phyloP scores from a whole-genome alignment of 2,797 vertebrate genomes.

The Cebuella pygmaea region DNA sequence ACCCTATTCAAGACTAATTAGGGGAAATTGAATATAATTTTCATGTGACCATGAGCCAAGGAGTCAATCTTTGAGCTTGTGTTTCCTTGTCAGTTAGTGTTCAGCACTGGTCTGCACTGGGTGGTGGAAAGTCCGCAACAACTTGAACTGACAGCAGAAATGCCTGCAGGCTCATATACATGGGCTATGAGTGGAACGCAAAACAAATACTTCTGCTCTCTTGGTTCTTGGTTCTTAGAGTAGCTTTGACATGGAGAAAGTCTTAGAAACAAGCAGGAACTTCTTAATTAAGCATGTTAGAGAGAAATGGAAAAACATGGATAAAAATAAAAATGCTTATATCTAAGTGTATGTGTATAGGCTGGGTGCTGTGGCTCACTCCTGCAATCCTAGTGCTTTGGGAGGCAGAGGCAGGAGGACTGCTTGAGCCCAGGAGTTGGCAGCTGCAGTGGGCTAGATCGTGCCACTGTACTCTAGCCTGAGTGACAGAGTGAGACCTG shows the following conservation, averaged over 20 bases:
- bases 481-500: neutral
- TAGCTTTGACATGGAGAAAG: neutral
- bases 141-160: too few species aligned
- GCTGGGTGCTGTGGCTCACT: neutral
- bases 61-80: neutral
- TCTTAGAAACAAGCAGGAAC: neutral
- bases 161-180: neutral
- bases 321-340: neutral
- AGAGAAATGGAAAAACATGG: neutral
- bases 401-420: neutral
- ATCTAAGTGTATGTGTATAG: neutral
- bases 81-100: neutral
- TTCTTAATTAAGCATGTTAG: neutral
- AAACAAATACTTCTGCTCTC: neutral
- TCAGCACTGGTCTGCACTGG: rapidly evolving
- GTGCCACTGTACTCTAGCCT: neutral
- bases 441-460: neutral
- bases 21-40: neutral
- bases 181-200: neutral
- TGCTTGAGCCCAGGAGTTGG: neutral
- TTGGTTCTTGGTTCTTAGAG: neutral
- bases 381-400: neutral
- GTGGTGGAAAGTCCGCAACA: rapidly evolving
- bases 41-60: neutral
- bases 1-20: neutral